Evolutionary conservation across 2,113 vertebrate species (phyloP).

Genomic region (Nesogale talazaci): DNA sequence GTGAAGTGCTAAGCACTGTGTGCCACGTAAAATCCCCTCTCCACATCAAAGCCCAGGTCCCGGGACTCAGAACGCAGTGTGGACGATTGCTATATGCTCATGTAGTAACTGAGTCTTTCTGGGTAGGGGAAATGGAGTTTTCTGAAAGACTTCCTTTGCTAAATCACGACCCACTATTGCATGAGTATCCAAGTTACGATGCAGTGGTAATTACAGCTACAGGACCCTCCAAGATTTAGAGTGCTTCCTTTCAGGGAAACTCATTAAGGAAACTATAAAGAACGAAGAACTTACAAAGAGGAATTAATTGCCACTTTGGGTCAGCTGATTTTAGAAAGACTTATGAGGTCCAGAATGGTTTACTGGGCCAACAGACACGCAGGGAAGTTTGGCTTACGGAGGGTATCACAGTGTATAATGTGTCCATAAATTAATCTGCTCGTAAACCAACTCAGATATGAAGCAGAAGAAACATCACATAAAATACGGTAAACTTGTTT

Average conservation of each 20-base stretch:
- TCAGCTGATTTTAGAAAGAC: slow-evolving; percentile 66
- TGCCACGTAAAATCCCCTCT: neutral
- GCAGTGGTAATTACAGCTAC: slow-evolving; percentile 44
- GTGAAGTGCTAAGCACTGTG: neutral
- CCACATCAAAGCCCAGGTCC: neutral
- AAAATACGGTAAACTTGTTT: slow-evolving; percentile 53
- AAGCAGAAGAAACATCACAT: slow-evolving; percentile 59
- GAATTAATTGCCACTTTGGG: slow-evolving; percentile 69
- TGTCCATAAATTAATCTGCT: slow-evolving; percentile 57
- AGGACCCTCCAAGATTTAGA: slow-evolving; percentile 61
- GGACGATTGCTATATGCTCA: neutral
- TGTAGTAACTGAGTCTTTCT: neutral
- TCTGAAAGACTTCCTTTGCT: slow-evolving; percentile 44
- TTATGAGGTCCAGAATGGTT: slow-evolving; percentile 40
- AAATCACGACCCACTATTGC: slow-evolving; percentile 12
- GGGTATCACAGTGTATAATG: slow-evolving; percentile 37
- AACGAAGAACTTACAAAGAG: slow-evolving; percentile 67
- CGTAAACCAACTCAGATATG: slow-evolving; percentile 56
- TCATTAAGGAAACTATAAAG: slow-evolving; percentile 70
- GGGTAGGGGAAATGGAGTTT: neutral
- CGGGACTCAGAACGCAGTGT: neutral
- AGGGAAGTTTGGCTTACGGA: slow-evolving; percentile 54
- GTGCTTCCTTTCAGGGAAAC: slow-evolving; percentile 61
- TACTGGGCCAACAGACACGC: neutral
- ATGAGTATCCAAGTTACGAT: slow-evolving; percentile 22